Percentiles rank a stretch among this genome's conserved stretches.
phyloP scores from a whole-genome alignment of 2,113 vertebrate genomes.

The Procavia capensis region DNA sequence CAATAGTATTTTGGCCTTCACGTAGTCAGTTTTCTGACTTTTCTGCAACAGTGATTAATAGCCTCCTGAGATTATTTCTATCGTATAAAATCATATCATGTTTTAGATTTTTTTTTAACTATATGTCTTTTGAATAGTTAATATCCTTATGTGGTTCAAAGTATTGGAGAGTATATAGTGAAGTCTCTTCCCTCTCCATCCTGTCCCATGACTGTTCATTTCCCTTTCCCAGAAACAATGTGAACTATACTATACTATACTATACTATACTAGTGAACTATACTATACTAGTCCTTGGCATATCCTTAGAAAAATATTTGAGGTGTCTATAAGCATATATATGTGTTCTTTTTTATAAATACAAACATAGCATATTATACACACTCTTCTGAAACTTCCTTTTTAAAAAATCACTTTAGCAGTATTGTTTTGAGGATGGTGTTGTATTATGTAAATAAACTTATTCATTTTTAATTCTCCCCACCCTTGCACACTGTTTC shows the following conservation, averaged over 20 bases:
- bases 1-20: conserved; percentile 22
- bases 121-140: neutral
- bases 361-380: neutral
- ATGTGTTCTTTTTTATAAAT: neutral
- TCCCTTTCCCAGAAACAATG: neutral
- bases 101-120: neutral
- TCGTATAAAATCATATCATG: neutral
- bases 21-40: neutral
- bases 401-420: neutral
- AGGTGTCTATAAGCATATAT: neutral
- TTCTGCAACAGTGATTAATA: neutral
- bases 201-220: neutral
- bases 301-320: neutral
- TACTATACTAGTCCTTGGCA: neutral
- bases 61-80: neutral
- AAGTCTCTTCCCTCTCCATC: neutral
- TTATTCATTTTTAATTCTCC: neutral
- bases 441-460: neutral
- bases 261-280: neutral
- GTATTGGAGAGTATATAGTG: neutral
- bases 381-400: neutral
- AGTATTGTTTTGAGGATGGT: neutral
- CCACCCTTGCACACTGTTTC: neutral
- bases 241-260: too few relatives aligned
- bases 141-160: neutral